phyloP scores from a whole-genome alignment of 1,140 invertebrate species.

The Schlechtendalia chinensis region DNA sequence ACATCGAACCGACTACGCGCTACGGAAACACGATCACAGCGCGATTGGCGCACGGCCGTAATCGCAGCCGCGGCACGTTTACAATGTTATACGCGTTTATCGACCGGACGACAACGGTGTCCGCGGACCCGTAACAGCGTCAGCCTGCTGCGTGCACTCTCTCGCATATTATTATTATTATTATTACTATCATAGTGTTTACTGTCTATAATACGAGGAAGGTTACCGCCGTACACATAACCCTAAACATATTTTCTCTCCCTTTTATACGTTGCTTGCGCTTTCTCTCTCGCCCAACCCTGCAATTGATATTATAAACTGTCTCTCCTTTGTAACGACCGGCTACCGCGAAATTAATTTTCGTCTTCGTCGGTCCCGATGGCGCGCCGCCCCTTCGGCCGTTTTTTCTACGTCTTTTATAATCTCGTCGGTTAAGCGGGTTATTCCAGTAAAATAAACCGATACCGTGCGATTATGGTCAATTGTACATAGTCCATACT shows the following conservation, averaged over 20 bases:
- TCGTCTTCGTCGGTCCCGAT: too few relatives aligned
- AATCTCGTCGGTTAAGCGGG: too few relatives aligned
- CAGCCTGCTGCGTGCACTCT: conserved; percentile 1
- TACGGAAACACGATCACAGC: background rate
- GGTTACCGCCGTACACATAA: background rate
- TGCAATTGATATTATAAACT: too few relatives aligned
- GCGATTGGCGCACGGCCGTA: conserved; percentile 16
- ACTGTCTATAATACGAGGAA: background rate
- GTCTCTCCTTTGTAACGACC: too few relatives aligned
- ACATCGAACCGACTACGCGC: background rate
- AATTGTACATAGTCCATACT: too few relatives aligned
- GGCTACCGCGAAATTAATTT: too few relatives aligned
- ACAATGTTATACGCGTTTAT: background rate
- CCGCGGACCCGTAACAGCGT: conserved; percentile 11
- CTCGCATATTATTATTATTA: background rate
- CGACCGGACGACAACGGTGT: conserved; percentile 2
- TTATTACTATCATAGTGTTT: background rate
- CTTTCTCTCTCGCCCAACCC: background rate
- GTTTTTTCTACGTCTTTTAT: too few relatives aligned
- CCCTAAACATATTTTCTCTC: background rate
- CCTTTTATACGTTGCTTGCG: conserved; percentile 8
- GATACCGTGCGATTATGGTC: too few relatives aligned
- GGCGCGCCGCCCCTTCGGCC: too few relatives aligned
- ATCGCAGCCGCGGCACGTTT: conserved; percentile 19
- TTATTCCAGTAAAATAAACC: too few relatives aligned